These are phyloP conservation scores for Botia kubotai DNA, from an alignment of 2,797 vertebrate genomes.

Conservation along the genomic window DNA sequence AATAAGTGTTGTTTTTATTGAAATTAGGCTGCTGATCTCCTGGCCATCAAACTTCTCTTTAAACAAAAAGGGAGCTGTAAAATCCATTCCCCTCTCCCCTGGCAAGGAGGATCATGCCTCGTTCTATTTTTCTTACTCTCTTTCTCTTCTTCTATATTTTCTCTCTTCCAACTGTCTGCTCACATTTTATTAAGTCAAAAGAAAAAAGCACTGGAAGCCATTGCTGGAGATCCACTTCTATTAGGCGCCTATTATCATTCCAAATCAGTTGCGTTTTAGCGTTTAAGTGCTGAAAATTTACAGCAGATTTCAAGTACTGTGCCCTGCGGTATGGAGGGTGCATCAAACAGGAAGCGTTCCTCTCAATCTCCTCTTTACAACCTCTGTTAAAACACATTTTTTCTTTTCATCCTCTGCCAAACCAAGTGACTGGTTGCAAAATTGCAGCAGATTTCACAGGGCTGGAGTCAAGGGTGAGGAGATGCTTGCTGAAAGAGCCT, in stretches of 20 bases:
- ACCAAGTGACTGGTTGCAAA: conserved; percentile 69
- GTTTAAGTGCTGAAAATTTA: conserved; percentile 52
- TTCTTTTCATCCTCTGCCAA: conserved; percentile 46
- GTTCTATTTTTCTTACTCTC: conserved; percentile 51
- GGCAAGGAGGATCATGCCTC: conserved; percentile 59
- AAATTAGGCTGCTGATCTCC: conserved; percentile 18
- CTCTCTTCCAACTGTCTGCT: conserved; percentile 75
- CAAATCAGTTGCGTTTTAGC: conserved; percentile 82
- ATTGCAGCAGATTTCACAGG: conserved; percentile 76
- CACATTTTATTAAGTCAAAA: conserved; percentile 77
- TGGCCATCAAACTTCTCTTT: conserved; percentile 8
- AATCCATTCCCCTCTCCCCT: conserved; percentile 55
- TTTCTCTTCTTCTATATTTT: conserved; percentile 61
- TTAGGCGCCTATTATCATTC: conserved; percentile 81
- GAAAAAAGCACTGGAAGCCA: conserved; percentile 76
- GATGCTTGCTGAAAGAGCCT: conserved; percentile 75
- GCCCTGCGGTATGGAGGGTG: conserved; percentile 73
- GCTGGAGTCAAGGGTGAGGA: conserved; percentile 67
- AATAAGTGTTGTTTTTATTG: conserved; percentile 3
- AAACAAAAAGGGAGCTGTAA: conserved; percentile 39
- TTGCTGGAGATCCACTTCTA: conserved; percentile 80
- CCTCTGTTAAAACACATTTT: conserved; percentile 13
- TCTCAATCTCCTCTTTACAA: not conserved
- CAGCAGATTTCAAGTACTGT: conserved; percentile 1
- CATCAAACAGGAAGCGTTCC: conserved; percentile 67